Evolutionary conservation across 2,888 invertebrate genomes (phyloP).

Genomic region (Ptilodon capucinus): DNA sequence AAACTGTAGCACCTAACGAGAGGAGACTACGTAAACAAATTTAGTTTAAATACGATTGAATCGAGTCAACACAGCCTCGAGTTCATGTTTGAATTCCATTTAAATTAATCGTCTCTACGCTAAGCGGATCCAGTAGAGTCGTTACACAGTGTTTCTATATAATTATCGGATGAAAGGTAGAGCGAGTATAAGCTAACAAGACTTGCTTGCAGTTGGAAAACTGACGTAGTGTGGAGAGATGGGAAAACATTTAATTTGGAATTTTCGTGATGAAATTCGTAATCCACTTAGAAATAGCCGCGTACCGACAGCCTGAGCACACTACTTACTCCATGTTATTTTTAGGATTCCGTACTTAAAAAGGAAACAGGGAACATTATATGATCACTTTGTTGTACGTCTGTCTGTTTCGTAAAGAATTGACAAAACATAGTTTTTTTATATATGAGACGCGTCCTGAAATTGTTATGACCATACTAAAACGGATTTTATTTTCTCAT

Average conservation of each 20-base stretch:
- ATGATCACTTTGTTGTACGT: no score
- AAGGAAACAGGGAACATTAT: no score
- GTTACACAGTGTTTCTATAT: conserved; percentile 23
- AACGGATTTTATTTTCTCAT: no score
- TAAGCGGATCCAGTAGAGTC: conserved; percentile 15
- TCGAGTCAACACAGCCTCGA: conserved; percentile 19
- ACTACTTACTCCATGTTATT: no score
- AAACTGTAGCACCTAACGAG: neutral
- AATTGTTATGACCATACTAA: no score
- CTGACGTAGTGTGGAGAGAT: neutral
- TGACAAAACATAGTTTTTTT: no score
- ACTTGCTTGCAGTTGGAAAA: neutral
- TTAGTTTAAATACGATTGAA: conserved; percentile 30
- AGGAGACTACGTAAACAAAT: conserved; percentile 15
- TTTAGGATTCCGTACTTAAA: no score
- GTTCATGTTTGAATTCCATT: conserved; percentile 35
- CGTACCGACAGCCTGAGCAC: no score
- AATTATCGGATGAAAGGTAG: conserved; percentile 11
- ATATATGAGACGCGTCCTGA: no score
- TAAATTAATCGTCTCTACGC: conserved; percentile 20
- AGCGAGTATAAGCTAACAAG: neutral
- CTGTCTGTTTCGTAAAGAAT: no score
- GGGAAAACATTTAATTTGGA: neutral
- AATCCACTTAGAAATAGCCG: no score
- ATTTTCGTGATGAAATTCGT: no score